Percentiles rank a stretch among this genome's conserved stretches.
These are phyloP conservation scores for Onchidella celtica DNA, from an alignment of 2,888 invertebrate genomes.

Conservation along the genomic window DNA sequence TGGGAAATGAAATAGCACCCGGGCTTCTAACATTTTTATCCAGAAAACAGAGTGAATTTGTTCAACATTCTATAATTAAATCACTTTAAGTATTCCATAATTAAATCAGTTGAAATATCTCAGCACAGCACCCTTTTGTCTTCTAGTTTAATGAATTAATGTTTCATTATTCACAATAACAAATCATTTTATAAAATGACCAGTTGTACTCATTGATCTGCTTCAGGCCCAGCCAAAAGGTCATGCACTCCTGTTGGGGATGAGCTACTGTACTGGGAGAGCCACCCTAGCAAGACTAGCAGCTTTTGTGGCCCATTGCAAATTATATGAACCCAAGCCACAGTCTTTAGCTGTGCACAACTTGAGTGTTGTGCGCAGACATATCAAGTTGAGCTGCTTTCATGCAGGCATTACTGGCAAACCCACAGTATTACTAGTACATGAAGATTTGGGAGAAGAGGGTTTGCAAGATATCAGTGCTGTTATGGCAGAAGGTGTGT, in stretches of 20 bases:
- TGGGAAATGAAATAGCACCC: too few relatives aligned
- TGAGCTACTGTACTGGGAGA: constrained; percentile 75
- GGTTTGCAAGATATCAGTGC: constrained; percentile 72
- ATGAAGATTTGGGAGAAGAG: constrained; percentile 73
- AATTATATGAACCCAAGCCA: constrained; percentile 76
- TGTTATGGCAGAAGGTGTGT: constrained; percentile 76
- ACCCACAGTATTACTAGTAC: constrained; percentile 74
- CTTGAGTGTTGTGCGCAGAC: constrained; percentile 63
- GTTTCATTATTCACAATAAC: too few relatives aligned
- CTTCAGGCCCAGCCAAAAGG: constrained; percentile 73
- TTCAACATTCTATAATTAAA: too few relatives aligned
- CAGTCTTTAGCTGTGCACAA: constrained; percentile 64
- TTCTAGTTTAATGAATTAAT: too few relatives aligned
- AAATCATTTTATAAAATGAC: too few relatives aligned
- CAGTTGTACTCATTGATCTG: too few relatives aligned
- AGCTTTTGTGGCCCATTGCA: constrained; percentile 75
- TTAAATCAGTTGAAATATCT: too few relatives aligned
- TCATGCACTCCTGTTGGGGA: constrained; percentile 76
- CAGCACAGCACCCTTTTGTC: too few relatives aligned
- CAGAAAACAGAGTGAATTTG: too few relatives aligned
- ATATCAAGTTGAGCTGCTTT: constrained; percentile 73
- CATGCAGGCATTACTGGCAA: constrained; percentile 73
- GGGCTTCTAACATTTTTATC: too few relatives aligned
- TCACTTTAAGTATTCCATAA: too few relatives aligned
- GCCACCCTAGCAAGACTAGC: constrained; percentile 76